A percentile compares a stretch with the other conserved stretches of the same genome.
phyloP scores from a whole-genome alignment of 2,797 vertebrate genomes.

The Melanotaenia boesemani region DNA sequence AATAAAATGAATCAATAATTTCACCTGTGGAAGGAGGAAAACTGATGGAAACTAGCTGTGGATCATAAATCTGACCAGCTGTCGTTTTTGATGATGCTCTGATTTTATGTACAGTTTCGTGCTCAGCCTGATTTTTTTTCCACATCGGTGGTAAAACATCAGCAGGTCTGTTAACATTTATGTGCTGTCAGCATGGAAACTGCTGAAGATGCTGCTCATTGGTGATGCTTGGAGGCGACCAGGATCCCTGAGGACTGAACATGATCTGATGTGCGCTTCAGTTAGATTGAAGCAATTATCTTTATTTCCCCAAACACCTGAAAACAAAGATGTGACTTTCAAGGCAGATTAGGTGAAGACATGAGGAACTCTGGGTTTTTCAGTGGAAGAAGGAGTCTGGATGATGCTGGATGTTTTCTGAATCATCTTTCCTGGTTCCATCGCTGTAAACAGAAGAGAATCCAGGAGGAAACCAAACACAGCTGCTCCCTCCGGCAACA shows the following conservation, averaged over 20 bases:
- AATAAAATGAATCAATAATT: background rate
- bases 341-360: background rate
- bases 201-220: slow-evolving; percentile 3
- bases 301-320: slow-evolving; percentile 33
- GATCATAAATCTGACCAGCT: too few species aligned
- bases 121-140: background rate
- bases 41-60: background rate
- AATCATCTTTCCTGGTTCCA: slow-evolving; percentile 9
- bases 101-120: background rate
- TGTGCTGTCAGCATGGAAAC: slow-evolving; percentile 5
- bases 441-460: slow-evolving; percentile 12
- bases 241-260: background rate
- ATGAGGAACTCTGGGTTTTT: background rate
- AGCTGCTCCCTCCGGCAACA: slow-evolving; percentile 24
- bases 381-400: background rate
- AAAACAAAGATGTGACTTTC: background rate
- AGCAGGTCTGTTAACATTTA: background rate
- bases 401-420: background rate
- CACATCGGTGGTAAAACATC: background rate
- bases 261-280: background rate
- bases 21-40: background rate
- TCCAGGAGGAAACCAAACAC: slow-evolving; percentile 31
- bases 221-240: slow-evolving; percentile 18
- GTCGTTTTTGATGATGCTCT: background rate
- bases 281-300: slow-evolving; percentile 24